A percentile compares a stretch with the other conserved stretches of the same genome.
Conservation (phyloP, 2,888 invertebrate genomes). For the Agonopterix subpropinquella region DNA sequence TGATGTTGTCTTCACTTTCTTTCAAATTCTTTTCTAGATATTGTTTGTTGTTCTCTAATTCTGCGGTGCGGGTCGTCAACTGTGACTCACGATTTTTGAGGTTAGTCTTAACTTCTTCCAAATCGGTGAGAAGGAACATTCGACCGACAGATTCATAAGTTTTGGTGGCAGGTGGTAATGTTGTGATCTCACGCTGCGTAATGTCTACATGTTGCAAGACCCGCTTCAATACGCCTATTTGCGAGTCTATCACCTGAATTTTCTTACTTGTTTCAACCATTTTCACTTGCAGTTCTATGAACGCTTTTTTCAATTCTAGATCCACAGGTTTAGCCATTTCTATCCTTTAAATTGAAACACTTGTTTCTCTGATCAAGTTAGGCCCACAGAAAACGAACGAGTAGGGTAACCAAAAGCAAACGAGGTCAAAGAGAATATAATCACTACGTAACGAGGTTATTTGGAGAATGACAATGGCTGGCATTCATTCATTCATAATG, state of each 20-base stretch:
- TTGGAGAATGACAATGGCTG: too few relatives aligned
- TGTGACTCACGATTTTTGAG: slow-evolving; percentile 75
- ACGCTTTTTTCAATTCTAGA: slow-evolving; percentile 81
- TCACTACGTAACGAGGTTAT: too few relatives aligned
- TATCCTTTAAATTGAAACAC: background rate
- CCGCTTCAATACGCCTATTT: slow-evolving; percentile 82
- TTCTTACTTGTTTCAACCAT: slow-evolving; percentile 88
- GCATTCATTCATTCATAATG: too few relatives aligned
- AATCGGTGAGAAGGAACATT: slow-evolving; percentile 86
- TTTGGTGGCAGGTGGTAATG: slow-evolving; percentile 78
- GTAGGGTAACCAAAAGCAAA: too few relatives aligned
- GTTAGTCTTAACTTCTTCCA: slow-evolving; percentile 77
- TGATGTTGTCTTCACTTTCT: slow-evolving; percentile 89
- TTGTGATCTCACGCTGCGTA: slow-evolving; percentile 79
- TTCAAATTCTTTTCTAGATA: slow-evolving; percentile 88
- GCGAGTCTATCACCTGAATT: slow-evolving; percentile 84
- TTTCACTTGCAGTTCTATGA: slow-evolving; percentile 87
- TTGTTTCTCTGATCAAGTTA: too few relatives aligned
- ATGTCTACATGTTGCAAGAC: slow-evolving; percentile 82
- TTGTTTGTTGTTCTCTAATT: slow-evolving; percentile 83
- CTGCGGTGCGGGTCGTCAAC: slow-evolving; percentile 80
- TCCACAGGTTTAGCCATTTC: slow-evolving; percentile 71
- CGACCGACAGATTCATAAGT: slow-evolving; percentile 89
- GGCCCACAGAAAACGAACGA: too few relatives aligned
- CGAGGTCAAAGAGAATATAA: too few relatives aligned